Percentiles rank a stretch among this genome's conserved stretches.
Conservation (phyloP, 2,888 invertebrate species). For the Frankliniella intonsa region DNA sequence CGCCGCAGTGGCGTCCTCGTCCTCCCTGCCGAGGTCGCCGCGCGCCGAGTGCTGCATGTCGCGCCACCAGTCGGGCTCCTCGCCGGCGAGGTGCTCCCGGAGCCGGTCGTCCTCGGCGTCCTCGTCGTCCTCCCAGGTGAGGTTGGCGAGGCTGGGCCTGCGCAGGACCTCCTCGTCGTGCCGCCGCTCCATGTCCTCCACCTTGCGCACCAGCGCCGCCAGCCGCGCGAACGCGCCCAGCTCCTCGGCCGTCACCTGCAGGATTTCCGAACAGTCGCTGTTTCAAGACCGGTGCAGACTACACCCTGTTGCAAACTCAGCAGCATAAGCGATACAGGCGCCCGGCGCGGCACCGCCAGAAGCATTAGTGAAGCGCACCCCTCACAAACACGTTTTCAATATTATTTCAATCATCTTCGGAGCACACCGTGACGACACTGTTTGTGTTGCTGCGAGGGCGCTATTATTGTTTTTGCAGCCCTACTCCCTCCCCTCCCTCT, state of each 20-base stretch:
- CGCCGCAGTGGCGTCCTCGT: background rate
- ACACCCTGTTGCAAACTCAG: too few species aligned
- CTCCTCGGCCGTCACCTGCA: background rate
- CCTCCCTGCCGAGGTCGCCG: background rate
- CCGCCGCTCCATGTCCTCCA: slow-evolving; percentile 21
- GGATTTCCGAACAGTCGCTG: background rate
- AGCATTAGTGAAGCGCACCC: too few species aligned
- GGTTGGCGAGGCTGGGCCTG: slow-evolving; percentile 16
- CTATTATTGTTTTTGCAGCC: too few species aligned
- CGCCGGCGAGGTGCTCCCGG: background rate
- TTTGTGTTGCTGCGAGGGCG: too few species aligned
- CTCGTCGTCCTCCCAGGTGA: background rate
- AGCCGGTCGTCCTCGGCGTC: background rate
- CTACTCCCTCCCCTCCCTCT: background rate
- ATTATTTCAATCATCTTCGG: too few species aligned
- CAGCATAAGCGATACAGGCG: too few species aligned
- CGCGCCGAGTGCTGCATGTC: slow-evolving; percentile 5
- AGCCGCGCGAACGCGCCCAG: slow-evolving; percentile 8
- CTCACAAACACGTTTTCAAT: too few species aligned
- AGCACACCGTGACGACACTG: too few species aligned
- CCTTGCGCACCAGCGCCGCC: slow-evolving; percentile 6
- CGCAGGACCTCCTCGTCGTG: slow-evolving; percentile 13
- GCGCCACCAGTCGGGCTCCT: slow-evolving; percentile 15
- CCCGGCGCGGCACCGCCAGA: too few species aligned
- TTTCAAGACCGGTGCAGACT: background rate